These are phyloP conservation scores for Drosophila varians DNA, from an alignment of 1,140 invertebrate genomes.

Conservation along the genomic window DNA sequence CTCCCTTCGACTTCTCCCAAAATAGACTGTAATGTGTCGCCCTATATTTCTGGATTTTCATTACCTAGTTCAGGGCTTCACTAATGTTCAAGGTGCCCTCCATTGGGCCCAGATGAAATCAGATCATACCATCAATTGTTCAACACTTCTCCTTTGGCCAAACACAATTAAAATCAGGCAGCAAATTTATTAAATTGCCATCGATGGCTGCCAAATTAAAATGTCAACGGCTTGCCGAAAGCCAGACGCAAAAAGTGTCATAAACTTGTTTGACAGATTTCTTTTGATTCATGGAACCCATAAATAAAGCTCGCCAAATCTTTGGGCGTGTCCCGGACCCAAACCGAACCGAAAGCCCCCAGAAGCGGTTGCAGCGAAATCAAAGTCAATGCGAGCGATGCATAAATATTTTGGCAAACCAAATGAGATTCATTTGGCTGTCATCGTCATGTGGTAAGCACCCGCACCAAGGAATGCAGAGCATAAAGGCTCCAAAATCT, in stretches of 20 bases:
- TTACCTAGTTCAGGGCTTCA: conserved; percentile 21
- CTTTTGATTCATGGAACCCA: conserved; percentile 69
- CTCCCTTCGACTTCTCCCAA: not conserved
- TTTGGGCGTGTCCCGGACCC: conserved; percentile 58
- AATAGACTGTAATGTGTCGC: not conserved
- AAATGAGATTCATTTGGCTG: conserved; percentile 79
- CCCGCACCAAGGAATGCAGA: conserved; percentile 59
- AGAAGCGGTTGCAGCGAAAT: conserved; percentile 45
- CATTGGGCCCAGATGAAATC: conserved; percentile 1
- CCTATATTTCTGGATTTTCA: not conserved
- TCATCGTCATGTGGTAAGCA: conserved; percentile 60
- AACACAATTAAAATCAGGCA: conserved; percentile 65
- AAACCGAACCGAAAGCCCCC: conserved; percentile 3
- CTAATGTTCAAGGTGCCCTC: conserved; percentile 56
- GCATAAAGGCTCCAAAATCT: conserved; percentile 11
- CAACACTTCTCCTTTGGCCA: conserved; percentile 40
- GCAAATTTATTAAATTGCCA: conserved; percentile 76
- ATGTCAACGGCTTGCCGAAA: conserved; percentile 62
- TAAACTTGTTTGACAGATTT: conserved; percentile 79
- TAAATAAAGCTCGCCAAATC: conserved; percentile 61
- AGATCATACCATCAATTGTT: conserved; percentile 53
- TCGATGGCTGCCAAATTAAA: conserved; percentile 80
- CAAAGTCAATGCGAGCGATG: conserved; percentile 71
- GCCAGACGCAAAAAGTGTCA: conserved; percentile 59
- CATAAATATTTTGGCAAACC: conserved; percentile 78